phyloP scores from a whole-genome alignment of 2,797 vertebrate genomes.

The Adrianichthys oophorus region DNA sequence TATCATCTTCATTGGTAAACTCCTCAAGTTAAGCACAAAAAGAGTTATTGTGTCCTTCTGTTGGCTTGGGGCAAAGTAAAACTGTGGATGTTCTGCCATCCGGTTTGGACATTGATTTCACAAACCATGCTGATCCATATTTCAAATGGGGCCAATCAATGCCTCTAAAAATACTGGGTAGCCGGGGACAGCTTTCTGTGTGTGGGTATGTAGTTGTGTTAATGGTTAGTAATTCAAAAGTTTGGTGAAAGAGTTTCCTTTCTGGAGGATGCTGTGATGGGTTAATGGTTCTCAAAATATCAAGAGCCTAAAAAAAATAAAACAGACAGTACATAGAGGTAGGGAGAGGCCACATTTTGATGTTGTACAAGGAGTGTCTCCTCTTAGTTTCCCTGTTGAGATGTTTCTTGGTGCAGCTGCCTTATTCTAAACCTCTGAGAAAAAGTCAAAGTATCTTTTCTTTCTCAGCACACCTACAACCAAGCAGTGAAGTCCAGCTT shows the following conservation, averaged over 20 bases:
- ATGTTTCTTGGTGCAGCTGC: slow-evolving; percentile 63
- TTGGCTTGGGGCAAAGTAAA: slow-evolving; percentile 3
- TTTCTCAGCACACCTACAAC: slow-evolving; percentile 37
- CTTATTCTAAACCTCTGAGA: slow-evolving; percentile 53
- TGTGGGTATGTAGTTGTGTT: slow-evolving; percentile 30
- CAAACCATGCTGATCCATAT: slow-evolving; percentile 54
- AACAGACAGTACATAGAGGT: slow-evolving; percentile 3
- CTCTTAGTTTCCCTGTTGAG: slow-evolving; percentile 43
- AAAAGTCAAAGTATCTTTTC: slow-evolving; percentile 34
- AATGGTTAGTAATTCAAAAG: slow-evolving; percentile 31
- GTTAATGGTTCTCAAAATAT: not conserved
- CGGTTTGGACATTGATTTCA: slow-evolving; percentile 38
- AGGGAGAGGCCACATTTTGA: slow-evolving; percentile 18
- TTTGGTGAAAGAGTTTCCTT: not conserved
- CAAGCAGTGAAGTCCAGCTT: slow-evolving; percentile 10
- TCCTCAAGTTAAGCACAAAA: not conserved
- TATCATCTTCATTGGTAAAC: not conserved
- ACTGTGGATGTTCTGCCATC: slow-evolving; percentile 18
- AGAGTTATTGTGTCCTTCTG: not conserved
- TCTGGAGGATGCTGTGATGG: not conserved
- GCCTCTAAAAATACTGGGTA: slow-evolving; percentile 34
- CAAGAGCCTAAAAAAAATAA: not conserved
- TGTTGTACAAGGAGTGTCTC: slow-evolving; percentile 49
- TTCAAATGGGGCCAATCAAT: slow-evolving; percentile 68
- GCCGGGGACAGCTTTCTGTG: slow-evolving; percentile 54